These are phyloP conservation scores for Pomatostomus ruficeps DNA, from an alignment of 2,113 vertebrate genomes.

Conservation along the genomic window DNA sequence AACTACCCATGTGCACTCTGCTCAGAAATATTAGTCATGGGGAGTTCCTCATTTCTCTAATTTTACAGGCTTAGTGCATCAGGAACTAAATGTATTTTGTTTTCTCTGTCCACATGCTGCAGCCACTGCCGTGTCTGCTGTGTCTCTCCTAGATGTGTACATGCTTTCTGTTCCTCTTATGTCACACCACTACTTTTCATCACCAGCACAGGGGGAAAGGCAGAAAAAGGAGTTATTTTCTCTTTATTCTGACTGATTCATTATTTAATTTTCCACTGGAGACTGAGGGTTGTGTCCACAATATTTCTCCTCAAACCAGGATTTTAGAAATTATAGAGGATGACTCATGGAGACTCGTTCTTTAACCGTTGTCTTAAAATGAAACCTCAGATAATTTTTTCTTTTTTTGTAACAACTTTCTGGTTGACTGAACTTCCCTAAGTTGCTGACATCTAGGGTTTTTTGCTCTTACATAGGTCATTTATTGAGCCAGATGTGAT, in stretches of 20 bases:
- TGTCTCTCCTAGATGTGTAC: not conserved
- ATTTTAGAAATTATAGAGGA: not conserved
- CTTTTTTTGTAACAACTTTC: not conserved
- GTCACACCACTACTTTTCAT: not conserved
- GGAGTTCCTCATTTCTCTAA: not conserved
- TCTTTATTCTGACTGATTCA: not conserved
- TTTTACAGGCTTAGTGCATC: not conserved
- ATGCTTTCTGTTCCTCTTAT: not conserved
- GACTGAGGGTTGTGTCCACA: not conserved
- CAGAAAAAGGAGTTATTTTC: not conserved
- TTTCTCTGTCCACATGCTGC: not conserved
- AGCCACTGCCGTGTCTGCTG: not conserved
- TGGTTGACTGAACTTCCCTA: not conserved
- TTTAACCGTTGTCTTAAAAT: not conserved
- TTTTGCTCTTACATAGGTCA: not conserved
- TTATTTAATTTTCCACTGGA: not conserved
- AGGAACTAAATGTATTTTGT: not conserved
- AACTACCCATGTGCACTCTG: not conserved
- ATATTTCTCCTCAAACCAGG: not conserved
- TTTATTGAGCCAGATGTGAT: not conserved
- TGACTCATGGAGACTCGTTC: not conserved
- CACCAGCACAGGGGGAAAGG: not conserved
- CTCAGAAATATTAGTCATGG: not conserved
- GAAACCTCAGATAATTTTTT: not conserved
- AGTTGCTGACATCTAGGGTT: not conserved